These are phyloP conservation scores for Danio choprae DNA, from an alignment of 2,797 vertebrate species.

Conservation along the genomic window DNA sequence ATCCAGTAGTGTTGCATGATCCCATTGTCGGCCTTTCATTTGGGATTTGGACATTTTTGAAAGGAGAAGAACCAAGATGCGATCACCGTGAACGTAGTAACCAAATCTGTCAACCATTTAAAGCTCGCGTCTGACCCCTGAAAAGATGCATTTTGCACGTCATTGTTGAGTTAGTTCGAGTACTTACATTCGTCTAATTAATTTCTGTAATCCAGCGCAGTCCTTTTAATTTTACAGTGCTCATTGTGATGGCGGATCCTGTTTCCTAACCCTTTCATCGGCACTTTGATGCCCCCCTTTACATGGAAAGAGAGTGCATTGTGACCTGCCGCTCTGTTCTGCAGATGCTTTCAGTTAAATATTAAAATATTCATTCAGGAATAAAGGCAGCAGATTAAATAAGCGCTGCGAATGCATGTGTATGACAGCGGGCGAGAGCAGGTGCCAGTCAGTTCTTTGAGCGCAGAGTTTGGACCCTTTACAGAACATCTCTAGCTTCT, in stretches of 20 bases:
- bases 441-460: constrained; percentile 26
- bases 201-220: constrained; percentile 53
- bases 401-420: constrained; percentile 58
- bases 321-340: constrained; percentile 70
- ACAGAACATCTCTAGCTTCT: constrained; percentile 71
- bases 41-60: constrained; percentile 22
- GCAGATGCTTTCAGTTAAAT: constrained; percentile 82
- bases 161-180: not conserved
- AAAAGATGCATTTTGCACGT: not conserved
- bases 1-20: constrained; percentile 34
- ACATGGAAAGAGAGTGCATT: constrained; percentile 52
- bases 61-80: not conserved
- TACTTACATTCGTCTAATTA: constrained; percentile 12
- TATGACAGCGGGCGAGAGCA: constrained; percentile 2
- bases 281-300: constrained; percentile 63
- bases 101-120: not conserved
- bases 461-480: constrained; percentile 69
- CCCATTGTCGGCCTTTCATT: constrained; percentile 43
- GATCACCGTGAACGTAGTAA: not conserved
- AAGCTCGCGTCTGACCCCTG: not conserved
- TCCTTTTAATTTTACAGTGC: constrained; percentile 66
- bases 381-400: constrained; percentile 81
- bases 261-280: constrained; percentile 77
- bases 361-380: constrained; percentile 85
- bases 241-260: constrained; percentile 65